phyloP scores from a whole-genome alignment of 2,888 invertebrate genomes.

The Drosophila mercatorum region DNA sequence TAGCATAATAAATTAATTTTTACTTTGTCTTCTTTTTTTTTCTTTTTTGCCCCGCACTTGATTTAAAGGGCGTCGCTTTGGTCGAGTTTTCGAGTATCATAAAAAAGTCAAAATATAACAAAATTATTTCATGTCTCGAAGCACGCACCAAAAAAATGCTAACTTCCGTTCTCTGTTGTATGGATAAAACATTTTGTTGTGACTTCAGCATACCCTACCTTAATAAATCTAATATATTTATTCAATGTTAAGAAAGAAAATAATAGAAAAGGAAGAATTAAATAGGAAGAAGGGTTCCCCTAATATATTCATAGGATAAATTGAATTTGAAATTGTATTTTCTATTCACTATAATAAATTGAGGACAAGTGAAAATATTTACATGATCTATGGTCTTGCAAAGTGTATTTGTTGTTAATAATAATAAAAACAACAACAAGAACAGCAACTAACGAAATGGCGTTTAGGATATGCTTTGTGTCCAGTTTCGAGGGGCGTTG shows the following conservation, averaged over 20 bases:
- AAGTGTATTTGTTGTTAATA: background rate
- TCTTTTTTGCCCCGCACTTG: constrained; percentile 9
- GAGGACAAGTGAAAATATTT: too few species aligned
- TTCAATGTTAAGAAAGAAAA: too few species aligned
- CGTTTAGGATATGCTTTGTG: constrained; percentile 45
- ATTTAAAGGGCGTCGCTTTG: constrained; percentile 31
- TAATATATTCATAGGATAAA: too few species aligned
- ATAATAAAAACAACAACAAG: background rate
- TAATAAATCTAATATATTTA: too few species aligned
- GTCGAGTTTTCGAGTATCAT: constrained; percentile 28
- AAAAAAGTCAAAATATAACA: constrained; percentile 54
- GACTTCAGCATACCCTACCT: constrained; percentile 14
- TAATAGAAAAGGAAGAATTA: too few species aligned
- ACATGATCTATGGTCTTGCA: too few species aligned
- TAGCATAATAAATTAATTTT: constrained; percentile 77
- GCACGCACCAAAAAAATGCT: constrained; percentile 50
- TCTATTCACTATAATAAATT: too few species aligned
- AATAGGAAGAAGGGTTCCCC: too few species aligned
- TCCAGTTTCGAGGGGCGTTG: constrained; percentile 46
- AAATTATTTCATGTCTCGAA: constrained; percentile 37
- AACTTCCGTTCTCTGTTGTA: constrained; percentile 43
- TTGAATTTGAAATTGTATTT: too few species aligned
- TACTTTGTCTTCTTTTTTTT: constrained; percentile 11
- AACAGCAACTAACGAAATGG: constrained; percentile 35
- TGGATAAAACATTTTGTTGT: background rate